Base-by-base conservation (phyloP, 2,113 vertebrate species). In the Micromys minutus region DNA sequence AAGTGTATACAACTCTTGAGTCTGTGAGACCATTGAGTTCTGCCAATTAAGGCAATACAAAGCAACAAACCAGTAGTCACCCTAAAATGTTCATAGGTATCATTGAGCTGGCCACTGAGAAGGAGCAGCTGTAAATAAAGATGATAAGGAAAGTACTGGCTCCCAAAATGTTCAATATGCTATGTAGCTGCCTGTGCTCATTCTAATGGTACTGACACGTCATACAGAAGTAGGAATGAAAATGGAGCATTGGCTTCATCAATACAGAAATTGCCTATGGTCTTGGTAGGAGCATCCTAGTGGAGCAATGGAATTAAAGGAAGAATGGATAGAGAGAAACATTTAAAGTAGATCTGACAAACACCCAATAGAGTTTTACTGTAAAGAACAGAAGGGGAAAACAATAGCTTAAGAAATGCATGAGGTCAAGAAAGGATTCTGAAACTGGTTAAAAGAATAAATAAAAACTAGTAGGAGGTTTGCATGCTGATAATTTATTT, bases 401-500 rank as follows among this genome's bases (percentile, higher is more conserved):
- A 86, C 29, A 47, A 19, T 52, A 74, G 29, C 4, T 67, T 81
- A 55, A 87, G 31, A 26, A 93, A 83, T n/a, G 77, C 55, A 29
- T 85, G 57, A 93, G 47, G 57, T 50, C 52, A 16, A 94, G 69
- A 96, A 52, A 87, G n/a, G 16, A 3, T 87, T 93, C 13, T 77
- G 81, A 79, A 94, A 69, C 15, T 36, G 26, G 39, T 67, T 36
- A 65, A 57, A n/a, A 52, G 55, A 22, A 91, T 89, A 85, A 95
- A 84, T 83, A 93, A 65, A 75, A 89, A 67, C n/a, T n/a, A n/a
- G n/a, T n/a, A n/a, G n/a, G 34, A 96, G 50, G 8, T 81, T 92
- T 94, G 31, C 47, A 42, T 91, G 77, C 83, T 93, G 72, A 81
- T 94, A 86, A 94, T 93, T 95, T 36, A 75, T 74, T 96, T 92